A percentile compares a stretch with the other conserved stretches of the same genome.
Conservation (phyloP, 2,888 invertebrate species). For the Thelaira solivaga region DNA sequence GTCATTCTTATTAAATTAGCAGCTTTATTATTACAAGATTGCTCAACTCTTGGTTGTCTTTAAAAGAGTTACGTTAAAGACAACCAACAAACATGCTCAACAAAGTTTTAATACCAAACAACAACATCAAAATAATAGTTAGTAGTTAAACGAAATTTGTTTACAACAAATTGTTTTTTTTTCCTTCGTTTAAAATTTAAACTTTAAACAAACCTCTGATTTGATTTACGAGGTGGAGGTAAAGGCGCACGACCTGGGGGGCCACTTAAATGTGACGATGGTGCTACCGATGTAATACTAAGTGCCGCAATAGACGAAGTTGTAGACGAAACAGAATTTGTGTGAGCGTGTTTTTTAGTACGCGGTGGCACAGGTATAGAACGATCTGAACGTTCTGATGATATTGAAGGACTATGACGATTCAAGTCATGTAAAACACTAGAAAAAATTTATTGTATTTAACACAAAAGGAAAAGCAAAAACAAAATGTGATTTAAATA, state of each 20-base stretch:
- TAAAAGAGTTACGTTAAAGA: too few relatives aligned
- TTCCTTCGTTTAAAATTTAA: slow-evolving; percentile 15
- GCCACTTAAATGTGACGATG: slow-evolving; percentile 65
- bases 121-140: slow-evolving; percentile 16
- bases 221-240: slow-evolving; percentile 74
- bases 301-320: slow-evolving; percentile 32
- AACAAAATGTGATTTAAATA: slow-evolving; percentile 8
- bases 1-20: too few relatives aligned
- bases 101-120: neutral
- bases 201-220: slow-evolving; percentile 72
- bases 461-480: neutral
- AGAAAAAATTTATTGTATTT: slow-evolving; percentile 30
- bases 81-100: too few relatives aligned
- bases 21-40: too few relatives aligned
- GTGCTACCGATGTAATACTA: slow-evolving; percentile 59
- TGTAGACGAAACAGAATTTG: slow-evolving; percentile 48
- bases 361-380: slow-evolving; percentile 71
- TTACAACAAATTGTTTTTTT: neutral
- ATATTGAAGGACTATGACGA: slow-evolving; percentile 72
- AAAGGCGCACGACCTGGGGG: slow-evolving; percentile 71
- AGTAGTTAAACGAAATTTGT: slow-evolving; percentile 8
- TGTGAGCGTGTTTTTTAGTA: slow-evolving; percentile 68
- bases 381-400: slow-evolving; percentile 70
- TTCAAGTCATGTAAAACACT: slow-evolving; percentile 50
- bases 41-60: too few relatives aligned